Percentiles rank a stretch among this genome's conserved stretches.
Evolutionary conservation across 2,888 invertebrate genomes (phyloP).

Genomic region (Apodemia duryi): DNA sequence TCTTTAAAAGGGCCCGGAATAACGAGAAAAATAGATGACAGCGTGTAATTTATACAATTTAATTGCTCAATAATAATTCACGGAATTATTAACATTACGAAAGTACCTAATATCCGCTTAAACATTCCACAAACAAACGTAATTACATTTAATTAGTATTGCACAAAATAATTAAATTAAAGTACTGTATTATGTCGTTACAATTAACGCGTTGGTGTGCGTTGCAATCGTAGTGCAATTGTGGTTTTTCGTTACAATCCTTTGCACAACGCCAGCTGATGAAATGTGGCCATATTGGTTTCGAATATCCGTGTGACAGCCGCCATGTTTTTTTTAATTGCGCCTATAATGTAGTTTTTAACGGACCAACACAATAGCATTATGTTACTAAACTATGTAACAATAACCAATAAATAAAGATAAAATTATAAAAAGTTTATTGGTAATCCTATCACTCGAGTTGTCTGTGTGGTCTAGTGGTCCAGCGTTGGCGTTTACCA

Average conservation of each 20-base stretch:
- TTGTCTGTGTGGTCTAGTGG: too few relatives aligned
- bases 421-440: too few relatives aligned
- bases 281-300: constrained; percentile 12
- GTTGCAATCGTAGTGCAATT: constrained; percentile 8
- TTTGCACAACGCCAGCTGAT: constrained; percentile 14
- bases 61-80: neutral
- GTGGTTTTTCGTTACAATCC: constrained; percentile 12
- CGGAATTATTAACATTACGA: neutral
- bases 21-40: too few relatives aligned
- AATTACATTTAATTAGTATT: constrained; percentile 14
- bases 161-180: neutral
- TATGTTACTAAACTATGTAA: neutral
- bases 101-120: neutral
- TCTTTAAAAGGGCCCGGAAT: too few relatives aligned
- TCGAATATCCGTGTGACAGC: constrained; percentile 12
- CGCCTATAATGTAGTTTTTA: neutral
- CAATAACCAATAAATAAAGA: too few relatives aligned
- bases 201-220: neutral
- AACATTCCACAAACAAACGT: neutral
- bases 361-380: neutral
- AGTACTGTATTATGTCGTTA: neutral
- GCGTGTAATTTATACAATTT: neutral
- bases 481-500: too few relatives aligned
- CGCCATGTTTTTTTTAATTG: neutral
- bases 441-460: too few relatives aligned